Conservation (phyloP, 2,888 invertebrate genomes). For the Erebia aethiops region DNA sequence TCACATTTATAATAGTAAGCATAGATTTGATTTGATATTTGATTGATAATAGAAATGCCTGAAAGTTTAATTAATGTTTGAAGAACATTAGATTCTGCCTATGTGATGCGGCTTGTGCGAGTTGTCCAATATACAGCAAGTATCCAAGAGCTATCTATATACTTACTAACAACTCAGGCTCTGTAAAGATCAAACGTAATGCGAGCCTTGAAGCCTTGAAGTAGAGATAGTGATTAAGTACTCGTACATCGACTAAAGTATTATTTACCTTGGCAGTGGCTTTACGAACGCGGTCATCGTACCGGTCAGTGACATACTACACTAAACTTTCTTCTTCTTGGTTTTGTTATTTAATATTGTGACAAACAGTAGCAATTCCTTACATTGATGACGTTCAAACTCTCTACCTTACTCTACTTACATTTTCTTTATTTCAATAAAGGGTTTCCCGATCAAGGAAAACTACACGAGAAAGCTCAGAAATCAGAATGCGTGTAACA, state of each 20-base stretch:
- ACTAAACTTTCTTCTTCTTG: background rate
- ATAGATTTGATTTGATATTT: no score
- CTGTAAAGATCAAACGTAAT: background rate
- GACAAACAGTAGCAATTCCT: no score
- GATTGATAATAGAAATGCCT: no score
- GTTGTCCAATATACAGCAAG: no score
- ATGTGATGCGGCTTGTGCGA: no score
- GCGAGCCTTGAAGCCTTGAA: background rate
- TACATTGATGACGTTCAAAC: no score
- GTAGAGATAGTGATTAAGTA: background rate
- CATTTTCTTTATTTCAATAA: background rate
- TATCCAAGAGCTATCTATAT: no score
- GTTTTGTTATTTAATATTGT: background rate
- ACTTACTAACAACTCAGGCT: background rate
- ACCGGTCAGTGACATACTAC: background rate
- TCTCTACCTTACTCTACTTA: no score
- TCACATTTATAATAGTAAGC: no score
- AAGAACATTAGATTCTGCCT: no score
- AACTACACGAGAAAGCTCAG: background rate
- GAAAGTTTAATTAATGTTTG: no score
- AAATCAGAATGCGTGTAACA: no score
- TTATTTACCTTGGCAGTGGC: conserved; percentile 7
- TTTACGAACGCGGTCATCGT: background rate
- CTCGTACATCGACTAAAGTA: background rate
- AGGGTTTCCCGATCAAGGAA: background rate